Percentiles rank a stretch among this genome's conserved stretches.
These are phyloP conservation scores for Anticlea derivata DNA, from an alignment of 2,888 invertebrate species.

Conservation along the genomic window DNA sequence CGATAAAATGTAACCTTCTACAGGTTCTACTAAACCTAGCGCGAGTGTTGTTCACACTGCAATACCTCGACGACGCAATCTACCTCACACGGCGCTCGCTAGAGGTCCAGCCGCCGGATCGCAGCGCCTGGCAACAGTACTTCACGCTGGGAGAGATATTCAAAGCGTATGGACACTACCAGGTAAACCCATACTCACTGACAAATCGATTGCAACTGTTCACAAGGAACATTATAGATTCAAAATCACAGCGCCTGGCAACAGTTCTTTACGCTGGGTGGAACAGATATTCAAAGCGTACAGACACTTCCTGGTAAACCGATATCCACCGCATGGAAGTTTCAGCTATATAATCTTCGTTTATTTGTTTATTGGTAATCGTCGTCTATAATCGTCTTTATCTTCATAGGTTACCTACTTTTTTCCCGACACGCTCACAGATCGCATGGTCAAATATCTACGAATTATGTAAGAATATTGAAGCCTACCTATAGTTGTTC, in stretches of 20 bases:
- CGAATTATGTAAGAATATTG: too few species aligned
- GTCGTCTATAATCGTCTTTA: too few species aligned
- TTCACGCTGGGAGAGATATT: constrained; percentile 96
- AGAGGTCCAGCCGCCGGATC: constrained; percentile 92
- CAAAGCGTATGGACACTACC: constrained; percentile 94
- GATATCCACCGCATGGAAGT: too few species aligned
- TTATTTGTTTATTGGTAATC: too few species aligned
- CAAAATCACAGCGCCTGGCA: too few species aligned
- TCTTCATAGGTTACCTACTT: too few species aligned
- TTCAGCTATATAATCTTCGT: too few species aligned
- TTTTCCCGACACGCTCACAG: too few species aligned
- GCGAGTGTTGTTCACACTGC: constrained; percentile 92
- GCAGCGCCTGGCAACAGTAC: constrained; percentile 95
- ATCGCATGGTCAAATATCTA: too few species aligned
- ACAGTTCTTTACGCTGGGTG: constrained; percentile 95
- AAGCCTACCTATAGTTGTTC: too few species aligned
- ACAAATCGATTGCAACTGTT: too few species aligned
- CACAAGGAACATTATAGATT: too few species aligned
- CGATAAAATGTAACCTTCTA: not conserved
- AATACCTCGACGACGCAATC: constrained; percentile 95
- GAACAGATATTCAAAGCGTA: constrained; percentile 96
- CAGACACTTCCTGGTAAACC: constrained; percentile 86
- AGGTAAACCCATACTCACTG: constrained; percentile 53
- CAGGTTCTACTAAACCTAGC: constrained; percentile 92
- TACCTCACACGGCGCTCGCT: constrained; percentile 93